These are phyloP conservation scores for Phrynosoma platyrhinos DNA, from an alignment of 2,113 vertebrate species.

Conservation along the genomic window DNA sequence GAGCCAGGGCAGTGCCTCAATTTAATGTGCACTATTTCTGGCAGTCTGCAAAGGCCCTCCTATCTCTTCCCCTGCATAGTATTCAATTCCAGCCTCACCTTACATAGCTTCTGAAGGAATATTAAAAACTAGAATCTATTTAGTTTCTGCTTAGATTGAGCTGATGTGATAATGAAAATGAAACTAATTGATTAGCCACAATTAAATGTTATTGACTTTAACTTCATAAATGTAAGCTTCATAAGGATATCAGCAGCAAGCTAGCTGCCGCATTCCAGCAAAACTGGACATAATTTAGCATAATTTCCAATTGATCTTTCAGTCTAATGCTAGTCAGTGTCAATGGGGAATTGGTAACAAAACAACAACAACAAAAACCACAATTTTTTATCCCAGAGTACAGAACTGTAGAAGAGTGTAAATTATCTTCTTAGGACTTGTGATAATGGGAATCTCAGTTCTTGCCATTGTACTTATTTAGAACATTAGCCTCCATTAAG, in stretches of 20 bases:
- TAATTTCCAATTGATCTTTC: neutral
- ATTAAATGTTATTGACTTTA: neutral
- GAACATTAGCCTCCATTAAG: slow-evolving; percentile 41
- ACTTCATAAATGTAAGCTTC: neutral
- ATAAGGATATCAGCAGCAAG: neutral
- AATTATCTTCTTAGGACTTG: neutral
- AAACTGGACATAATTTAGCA: neutral
- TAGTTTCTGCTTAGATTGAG: neutral
- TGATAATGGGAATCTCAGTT: slow-evolving; percentile 33
- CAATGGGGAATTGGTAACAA: neutral
- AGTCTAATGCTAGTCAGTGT: neutral
- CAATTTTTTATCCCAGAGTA: neutral
- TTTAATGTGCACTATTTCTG: no score
- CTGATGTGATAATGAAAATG: neutral
- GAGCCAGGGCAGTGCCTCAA: no score
- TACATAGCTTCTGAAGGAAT: neutral
- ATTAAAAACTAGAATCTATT: neutral
- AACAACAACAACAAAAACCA: neutral
- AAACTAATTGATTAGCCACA: neutral
- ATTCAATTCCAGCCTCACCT: neutral
- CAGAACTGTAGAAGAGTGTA: neutral
- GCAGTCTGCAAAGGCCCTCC: no score
- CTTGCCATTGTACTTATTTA: slow-evolving; percentile 26
- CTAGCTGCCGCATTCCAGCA: neutral
- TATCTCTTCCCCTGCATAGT: no score